Evolutionary conservation across 1,140 invertebrate genomes (phyloP), one percentile per base, ranked within the genome.

Genomic region (Drosophila nebulosa): DNA sequence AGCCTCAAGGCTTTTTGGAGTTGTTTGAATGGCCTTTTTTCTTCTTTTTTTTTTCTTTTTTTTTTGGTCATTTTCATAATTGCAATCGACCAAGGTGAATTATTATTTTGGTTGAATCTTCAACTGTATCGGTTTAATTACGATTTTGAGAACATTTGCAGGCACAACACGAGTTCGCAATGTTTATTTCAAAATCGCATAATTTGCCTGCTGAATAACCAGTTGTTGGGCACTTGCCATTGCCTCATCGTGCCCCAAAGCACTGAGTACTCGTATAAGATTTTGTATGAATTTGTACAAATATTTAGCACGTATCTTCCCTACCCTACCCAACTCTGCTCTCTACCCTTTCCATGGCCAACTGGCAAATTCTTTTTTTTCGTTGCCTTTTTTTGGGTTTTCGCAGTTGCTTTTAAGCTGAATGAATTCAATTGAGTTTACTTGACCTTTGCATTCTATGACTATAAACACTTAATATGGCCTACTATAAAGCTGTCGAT

Each of bases 221-320:
- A 21, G 16, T 42, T 42, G 39, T 46, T 46, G 16, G 39, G 39
- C 39, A n/a, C 12, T 36, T 18, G 24, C 12, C n/a, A 14, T 35
- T 58, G 56, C 56, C 9, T 58, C 55, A 56, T 58, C 24, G 26
- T 52, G 32, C 12, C 22, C 30, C 9, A 32, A 22, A 52, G 1
- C 21, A 52, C 22, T 22, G 50, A n/a, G 50, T 14, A 27, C 26
- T 27, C 3, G 39, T 16, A 46, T 21, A 46, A 46, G 39, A 27
- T 18, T 72, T 73, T 73, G 52, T 59, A 51, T 62, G 58, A 53
- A 42, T 74, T 35, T 65, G 46, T 30, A 22, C 21, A 56, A 39
- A 60, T 67, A 59, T 57, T 67, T 74, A 52, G 71, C 71, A 74
- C 71, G 71, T 74, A 39, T 61, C 51, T 35, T 51, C 32, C n/a